Conservation (phyloP, 2,797 vertebrate genomes). For the Sarcoramphus papa region DNA sequence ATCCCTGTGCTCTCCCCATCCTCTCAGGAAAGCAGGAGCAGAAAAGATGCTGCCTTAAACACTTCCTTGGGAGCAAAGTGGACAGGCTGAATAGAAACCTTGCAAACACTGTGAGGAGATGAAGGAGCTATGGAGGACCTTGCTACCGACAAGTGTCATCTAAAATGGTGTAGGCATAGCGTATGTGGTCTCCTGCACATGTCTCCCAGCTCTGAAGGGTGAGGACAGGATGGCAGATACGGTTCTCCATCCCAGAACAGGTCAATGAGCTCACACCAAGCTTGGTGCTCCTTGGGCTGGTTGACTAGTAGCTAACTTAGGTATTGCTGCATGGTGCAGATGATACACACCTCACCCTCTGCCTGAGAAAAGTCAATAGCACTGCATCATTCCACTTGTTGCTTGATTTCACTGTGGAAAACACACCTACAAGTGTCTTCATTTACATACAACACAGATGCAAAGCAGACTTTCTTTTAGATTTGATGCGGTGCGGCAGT, state of each 20-base stretch:
- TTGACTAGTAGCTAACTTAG: neutral
- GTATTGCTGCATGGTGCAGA: neutral
- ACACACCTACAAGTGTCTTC: neutral
- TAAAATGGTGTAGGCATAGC: neutral
- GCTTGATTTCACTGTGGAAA: neutral
- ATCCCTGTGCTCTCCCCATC: neutral
- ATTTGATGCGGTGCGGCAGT: neutral
- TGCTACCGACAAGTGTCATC: fast-evolving
- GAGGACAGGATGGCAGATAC: neutral
- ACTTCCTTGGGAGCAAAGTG: neutral
- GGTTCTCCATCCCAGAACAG: neutral
- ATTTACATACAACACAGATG: neutral
- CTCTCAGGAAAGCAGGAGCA: neutral
- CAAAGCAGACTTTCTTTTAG: neutral
- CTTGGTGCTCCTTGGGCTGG: neutral
- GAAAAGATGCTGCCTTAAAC: neutral
- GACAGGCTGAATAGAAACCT: neutral
- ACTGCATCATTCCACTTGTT: neutral
- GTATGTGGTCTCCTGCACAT: neutral
- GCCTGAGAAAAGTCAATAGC: neutral
- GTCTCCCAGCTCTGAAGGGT: neutral
- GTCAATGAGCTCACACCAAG: neutral
- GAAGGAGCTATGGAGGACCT: neutral
- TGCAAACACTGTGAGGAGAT: neutral
- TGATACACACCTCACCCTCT: neutral